Conservation (phyloP, 2,797 vertebrate genomes). For the Picus viridis region DNA sequence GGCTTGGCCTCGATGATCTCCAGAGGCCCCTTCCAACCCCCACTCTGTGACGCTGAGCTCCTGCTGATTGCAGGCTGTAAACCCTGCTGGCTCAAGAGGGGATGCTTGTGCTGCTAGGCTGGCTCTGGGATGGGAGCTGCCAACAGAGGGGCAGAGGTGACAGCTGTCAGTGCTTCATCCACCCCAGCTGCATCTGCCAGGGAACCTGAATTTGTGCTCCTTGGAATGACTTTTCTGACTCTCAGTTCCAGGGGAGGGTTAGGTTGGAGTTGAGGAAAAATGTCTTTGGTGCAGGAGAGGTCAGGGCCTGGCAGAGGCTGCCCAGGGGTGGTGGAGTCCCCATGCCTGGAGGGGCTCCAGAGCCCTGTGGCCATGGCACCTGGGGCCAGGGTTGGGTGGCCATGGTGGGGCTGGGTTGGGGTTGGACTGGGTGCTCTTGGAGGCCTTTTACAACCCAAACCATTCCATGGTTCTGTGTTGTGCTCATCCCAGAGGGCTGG, state of each 20-base stretch:
- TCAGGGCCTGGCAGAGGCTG: too few species aligned
- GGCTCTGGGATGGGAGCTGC: background rate
- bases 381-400: too few species aligned
- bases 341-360: too few species aligned
- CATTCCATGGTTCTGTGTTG: background rate
- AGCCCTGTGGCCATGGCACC: too few species aligned
- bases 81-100: background rate
- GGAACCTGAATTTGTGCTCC: constrained; percentile 17
- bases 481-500: constrained; percentile 29
- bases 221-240: constrained; percentile 36
- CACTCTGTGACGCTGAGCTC: background rate
- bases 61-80: constrained; percentile 6
- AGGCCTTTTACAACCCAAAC: too few species aligned
- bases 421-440: too few species aligned
- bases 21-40: too few species aligned
- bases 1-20: too few species aligned
- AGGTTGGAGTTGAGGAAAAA: too few species aligned
- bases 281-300: too few species aligned
- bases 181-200: background rate
- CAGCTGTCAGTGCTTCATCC: constrained; percentile 36
- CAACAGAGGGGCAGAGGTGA: background rate
- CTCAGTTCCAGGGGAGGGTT: background rate
- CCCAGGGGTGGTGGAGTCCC: too few species aligned
- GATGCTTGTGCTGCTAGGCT: constrained; percentile 12
- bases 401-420: too few species aligned